These are phyloP conservation scores for Aromia moschata DNA, from an alignment of 2,888 invertebrate genomes.

Conservation along the genomic window DNA sequence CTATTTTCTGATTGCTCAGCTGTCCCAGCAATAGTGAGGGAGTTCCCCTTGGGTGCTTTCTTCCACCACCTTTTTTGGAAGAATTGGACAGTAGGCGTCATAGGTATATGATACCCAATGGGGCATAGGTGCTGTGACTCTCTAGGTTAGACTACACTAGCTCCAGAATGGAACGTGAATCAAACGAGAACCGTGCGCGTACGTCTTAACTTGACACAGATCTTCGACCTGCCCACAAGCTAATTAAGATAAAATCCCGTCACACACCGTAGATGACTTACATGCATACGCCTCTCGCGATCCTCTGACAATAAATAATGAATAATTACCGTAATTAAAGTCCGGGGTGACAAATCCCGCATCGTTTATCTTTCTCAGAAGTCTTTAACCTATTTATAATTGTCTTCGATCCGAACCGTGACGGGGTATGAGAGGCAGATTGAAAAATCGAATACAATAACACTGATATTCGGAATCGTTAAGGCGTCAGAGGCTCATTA, in stretches of 20 bases:
- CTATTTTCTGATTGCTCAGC: too few species aligned
- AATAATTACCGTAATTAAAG: constrained; percentile 14
- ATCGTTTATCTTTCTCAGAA: constrained; percentile 23
- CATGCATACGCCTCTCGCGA: constrained; percentile 8
- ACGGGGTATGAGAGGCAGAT: constrained; percentile 4
- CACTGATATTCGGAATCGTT: constrained; percentile 11
- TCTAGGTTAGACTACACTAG: too few species aligned
- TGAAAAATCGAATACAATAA: constrained; percentile 17
- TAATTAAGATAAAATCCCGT: constrained; percentile 18
- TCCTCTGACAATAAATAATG: constrained; percentile 22
- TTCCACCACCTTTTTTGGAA: too few species aligned
- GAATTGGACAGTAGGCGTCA: too few species aligned
- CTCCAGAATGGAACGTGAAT: too few species aligned
- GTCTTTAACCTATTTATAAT: constrained; percentile 22
- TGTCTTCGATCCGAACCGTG: constrained; percentile 12
- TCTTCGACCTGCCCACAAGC: constrained; percentile 1
- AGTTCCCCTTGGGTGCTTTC: too few species aligned
- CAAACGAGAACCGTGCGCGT: too few species aligned
- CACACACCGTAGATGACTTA: constrained; percentile 8
- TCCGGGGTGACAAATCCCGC: constrained; percentile 15
- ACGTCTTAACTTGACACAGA: constrained; percentile 9
- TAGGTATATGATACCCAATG: too few species aligned
- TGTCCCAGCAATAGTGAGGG: too few species aligned
- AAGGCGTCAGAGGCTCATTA: constrained; percentile 20
- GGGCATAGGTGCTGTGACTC: too few species aligned